Evolutionary conservation across 2,888 invertebrate species (phyloP).

Genomic region (Lycocerus yunnanus): DNA sequence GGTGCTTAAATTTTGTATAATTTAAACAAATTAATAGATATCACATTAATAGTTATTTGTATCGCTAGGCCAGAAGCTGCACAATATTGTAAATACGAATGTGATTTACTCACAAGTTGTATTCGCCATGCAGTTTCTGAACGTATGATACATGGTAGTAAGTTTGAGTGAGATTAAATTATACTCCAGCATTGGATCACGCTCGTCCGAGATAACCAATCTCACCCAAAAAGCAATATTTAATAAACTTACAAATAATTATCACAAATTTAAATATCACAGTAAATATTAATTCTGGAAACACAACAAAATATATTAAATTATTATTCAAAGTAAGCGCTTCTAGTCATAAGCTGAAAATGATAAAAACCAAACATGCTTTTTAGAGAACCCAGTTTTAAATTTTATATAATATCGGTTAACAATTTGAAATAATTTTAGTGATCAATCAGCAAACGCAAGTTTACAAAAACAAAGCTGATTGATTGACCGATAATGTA

Average conservation of each 20-base stretch:
- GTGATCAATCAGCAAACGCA: no score
- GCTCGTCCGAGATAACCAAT: neutral
- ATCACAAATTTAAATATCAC: constrained; percentile 1
- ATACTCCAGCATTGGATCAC: neutral
- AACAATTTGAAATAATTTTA: neutral
- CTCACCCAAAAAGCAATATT: neutral
- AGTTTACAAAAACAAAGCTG: no score
- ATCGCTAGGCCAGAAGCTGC: no score
- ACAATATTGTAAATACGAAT: no score
- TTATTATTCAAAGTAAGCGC: neutral
- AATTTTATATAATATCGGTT: neutral
- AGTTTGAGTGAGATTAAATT: no score
- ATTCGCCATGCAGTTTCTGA: no score
- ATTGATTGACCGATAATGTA: no score
- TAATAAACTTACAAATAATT: neutral
- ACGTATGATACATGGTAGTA: no score
- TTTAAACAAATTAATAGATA: neutral
- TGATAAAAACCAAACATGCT: neutral
- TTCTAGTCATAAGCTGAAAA: neutral
- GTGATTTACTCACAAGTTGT: no score
- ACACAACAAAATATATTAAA: neutral
- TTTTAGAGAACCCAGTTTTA: neutral
- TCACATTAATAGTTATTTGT: no score
- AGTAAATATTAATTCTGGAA: neutral
- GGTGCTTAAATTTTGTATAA: neutral